These are phyloP conservation scores for Furcifer pardalis DNA, from an alignment of 2,797 vertebrate species.

Conservation along the genomic window DNA sequence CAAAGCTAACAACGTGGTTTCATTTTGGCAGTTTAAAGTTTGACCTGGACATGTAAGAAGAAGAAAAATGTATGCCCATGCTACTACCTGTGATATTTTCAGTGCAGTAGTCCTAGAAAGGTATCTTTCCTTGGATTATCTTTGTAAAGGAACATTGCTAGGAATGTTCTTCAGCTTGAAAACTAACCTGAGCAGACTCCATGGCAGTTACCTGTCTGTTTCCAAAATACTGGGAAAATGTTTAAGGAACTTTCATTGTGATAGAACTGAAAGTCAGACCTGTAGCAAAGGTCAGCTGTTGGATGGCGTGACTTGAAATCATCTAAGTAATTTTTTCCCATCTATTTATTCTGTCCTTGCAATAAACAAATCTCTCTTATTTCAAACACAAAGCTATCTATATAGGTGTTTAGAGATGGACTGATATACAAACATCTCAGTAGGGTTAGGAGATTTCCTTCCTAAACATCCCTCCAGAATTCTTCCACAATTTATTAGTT, in stretches of 20 bases:
- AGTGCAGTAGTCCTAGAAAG: too few relatives aligned
- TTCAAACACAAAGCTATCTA: conserved; percentile 64
- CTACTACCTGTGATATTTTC: too few relatives aligned
- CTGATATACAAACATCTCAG: conserved; percentile 34
- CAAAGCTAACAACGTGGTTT: too few relatives aligned
- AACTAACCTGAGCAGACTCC: conserved; percentile 46
- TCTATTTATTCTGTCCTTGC: conserved; percentile 59
- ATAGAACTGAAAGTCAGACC: conserved; percentile 71
- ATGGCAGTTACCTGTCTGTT: conserved; percentile 68
- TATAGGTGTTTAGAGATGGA: conserved; percentile 29
- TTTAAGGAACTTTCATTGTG: conserved; percentile 66
- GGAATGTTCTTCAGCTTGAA: conserved; percentile 40
- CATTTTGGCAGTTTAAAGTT: too few relatives aligned
- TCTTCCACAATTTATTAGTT: neutral
- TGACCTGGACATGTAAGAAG: too few relatives aligned
- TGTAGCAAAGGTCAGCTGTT: conserved; percentile 65
- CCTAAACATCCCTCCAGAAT: neutral
- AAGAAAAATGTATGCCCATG: too few relatives aligned
- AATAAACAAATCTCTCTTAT: conserved; percentile 66
- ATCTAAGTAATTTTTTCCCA: conserved; percentile 63
- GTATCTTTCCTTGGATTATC: too few relatives aligned
- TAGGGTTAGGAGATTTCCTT: conserved; percentile 14
- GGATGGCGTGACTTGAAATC: conserved; percentile 65
- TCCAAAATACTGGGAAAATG: conserved; percentile 72
- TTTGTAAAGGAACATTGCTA: conserved; percentile 27